These are phyloP conservation scores for Copidosoma floridanum DNA, from an alignment of 1,140 invertebrate genomes.

Conservation along the genomic window DNA sequence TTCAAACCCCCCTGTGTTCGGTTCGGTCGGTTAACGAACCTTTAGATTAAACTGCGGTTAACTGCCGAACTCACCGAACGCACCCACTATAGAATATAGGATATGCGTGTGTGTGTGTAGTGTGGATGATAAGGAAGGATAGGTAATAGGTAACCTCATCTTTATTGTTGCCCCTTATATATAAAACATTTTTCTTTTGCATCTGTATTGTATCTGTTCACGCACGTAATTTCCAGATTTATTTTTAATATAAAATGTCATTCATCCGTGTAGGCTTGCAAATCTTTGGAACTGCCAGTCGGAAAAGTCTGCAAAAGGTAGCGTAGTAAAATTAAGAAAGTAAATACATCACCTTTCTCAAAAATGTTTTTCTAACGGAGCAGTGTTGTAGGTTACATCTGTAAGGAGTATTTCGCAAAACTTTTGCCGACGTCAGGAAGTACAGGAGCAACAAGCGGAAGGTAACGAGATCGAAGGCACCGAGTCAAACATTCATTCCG, in stretches of 20 bases:
- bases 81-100: no score
- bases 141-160: no score
- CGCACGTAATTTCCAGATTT: no score
- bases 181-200: slow-evolving; percentile 2
- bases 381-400: slow-evolving; percentile 38
- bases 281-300: neutral
- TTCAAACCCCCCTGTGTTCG: no score
- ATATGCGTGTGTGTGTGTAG: no score
- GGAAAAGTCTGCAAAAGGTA: slow-evolving; percentile 9
- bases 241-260: slow-evolving; percentile 20
- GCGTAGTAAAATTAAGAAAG: neutral
- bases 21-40: no score
- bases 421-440: slow-evolving; percentile 31
- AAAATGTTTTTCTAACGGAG: neutral
- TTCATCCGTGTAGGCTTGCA: slow-evolving; percentile 9
- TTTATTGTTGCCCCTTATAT: no score
- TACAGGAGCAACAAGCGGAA: slow-evolving; percentile 1
- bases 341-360: neutral
- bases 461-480: neutral
- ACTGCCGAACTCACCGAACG: no score
- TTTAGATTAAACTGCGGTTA: no score
- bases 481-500: slow-evolving; percentile 46
- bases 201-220: no score
- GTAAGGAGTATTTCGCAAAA: slow-evolving; percentile 32
- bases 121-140: no score